Evolutionary conservation across 1,140 invertebrate species (phyloP), one percentile per base, ranked within the genome.

Genomic region (Psix sp.): DNA sequence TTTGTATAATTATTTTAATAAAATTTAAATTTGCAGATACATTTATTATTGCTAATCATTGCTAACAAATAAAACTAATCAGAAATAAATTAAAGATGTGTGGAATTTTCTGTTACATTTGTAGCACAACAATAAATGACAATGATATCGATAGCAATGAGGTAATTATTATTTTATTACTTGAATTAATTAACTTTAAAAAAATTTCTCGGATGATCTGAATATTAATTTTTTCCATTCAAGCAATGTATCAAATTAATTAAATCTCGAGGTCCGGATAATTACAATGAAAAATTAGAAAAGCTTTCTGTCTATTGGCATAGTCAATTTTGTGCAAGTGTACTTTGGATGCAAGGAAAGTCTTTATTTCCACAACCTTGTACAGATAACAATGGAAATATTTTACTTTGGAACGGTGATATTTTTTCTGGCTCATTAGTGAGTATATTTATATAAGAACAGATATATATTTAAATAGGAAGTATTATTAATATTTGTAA

Each of bases 331-430:
- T 76, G 77, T 80, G 84, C 88, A 16, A 88, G 89, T 84, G 88
- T 94, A 24, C 84, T 95, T 54, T 94, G 93, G 90, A 89, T 92
- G 70, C 91, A 94, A 85, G 93, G 94, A 7, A 17, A 66, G 1
- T 16, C 80, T 6, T 62, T 89, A 14, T 86, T 82, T 26, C 48
- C 72, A 35, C 94, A 95, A 82, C 94, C 94, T 3, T 62, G 88
- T n/a, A 43, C 87, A 16, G 86, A 90, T 80, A 65, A 77, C 2
- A 71, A 84, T 33, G 88, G 90, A 17, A 91, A 91, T 77, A 77
- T 91, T 54, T 80, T 96, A 29, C 78, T 94, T 9, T 96, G 93
- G 90, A 96, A 96, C 89, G 94, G 94, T 46, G 94, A 96, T 87
- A 87, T 94, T 59, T 95, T 93, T 82, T 88, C 85, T 77, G 89